Percentiles rank a stretch among this genome's conserved stretches.
These are phyloP conservation scores for Sitophilus oryzae DNA, from an alignment of 1,140 invertebrate species.

Conservation along the genomic window DNA sequence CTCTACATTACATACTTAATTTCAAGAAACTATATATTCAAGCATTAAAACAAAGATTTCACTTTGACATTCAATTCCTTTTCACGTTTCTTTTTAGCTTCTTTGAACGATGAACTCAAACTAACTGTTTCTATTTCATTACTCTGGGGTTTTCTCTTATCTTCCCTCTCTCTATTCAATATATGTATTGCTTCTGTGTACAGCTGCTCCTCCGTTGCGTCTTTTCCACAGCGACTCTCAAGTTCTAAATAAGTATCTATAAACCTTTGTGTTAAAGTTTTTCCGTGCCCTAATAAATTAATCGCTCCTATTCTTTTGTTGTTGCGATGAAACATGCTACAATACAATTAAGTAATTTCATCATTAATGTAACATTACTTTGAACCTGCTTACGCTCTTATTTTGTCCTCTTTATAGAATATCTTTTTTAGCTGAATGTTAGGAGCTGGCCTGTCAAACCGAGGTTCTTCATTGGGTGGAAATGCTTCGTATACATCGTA, in stretches of 20 bases:
- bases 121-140: conserved; percentile 26
- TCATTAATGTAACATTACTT: neutral
- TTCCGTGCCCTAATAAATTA: conserved; percentile 45
- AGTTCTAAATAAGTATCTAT: conserved; percentile 53
- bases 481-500: conserved; percentile 81
- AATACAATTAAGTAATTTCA: conserved; percentile 30
- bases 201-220: conserved; percentile 46
- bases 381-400: conserved; percentile 66
- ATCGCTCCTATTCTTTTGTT: conserved; percentile 48
- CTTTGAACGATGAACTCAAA: conserved; percentile 37
- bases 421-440: conserved; percentile 59
- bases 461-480: conserved; percentile 75
- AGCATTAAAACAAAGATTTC: too few relatives aligned
- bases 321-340: conserved; percentile 57
- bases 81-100: conserved; percentile 30
- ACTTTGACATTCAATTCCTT: too few relatives aligned
- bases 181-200: conserved; percentile 46
- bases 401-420: conserved; percentile 78
- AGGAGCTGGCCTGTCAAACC: conserved; percentile 57
- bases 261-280: conserved; percentile 55
- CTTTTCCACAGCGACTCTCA: conserved; percentile 44
- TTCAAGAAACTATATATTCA: too few relatives aligned
- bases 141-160: neutral
- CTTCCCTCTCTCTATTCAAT: conserved; percentile 34
- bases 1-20: too few relatives aligned